These are phyloP conservation scores for Drosophila yakuba DNA, from an alignment of 1,140 invertebrate genomes.

Conservation along the genomic window DNA sequence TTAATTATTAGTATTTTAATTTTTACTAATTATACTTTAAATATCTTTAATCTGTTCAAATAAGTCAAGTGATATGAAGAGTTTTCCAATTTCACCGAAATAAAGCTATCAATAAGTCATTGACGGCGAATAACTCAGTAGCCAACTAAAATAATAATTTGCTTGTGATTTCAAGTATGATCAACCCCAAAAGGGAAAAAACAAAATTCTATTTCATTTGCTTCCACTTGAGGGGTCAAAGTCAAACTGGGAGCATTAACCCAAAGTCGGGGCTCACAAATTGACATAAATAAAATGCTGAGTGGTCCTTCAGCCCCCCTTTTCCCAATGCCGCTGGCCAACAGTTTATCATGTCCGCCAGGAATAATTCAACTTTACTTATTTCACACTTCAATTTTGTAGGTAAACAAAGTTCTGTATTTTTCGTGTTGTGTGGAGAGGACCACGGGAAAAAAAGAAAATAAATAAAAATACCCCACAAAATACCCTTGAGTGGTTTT, in stretches of 20 bases:
- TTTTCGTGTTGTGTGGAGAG: slow-evolving; percentile 6
- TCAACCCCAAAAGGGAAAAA: background rate
- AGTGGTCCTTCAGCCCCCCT: slow-evolving; percentile 31
- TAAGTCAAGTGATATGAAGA: too few species aligned
- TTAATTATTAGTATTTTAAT: background rate
- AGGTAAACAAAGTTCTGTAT: slow-evolving; percentile 77
- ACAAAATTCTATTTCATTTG: slow-evolving; percentile 52
- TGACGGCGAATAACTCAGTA: background rate
- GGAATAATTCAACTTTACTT: slow-evolving; percentile 84
- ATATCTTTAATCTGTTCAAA: too few species aligned
- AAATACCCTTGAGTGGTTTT: slow-evolving; percentile 41
- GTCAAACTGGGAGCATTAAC: slow-evolving; percentile 50
- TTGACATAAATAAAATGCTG: slow-evolving; percentile 79
- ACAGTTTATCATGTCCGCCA: slow-evolving; percentile 84
- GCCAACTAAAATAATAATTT: background rate
- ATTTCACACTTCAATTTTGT: slow-evolving; percentile 83
- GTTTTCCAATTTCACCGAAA: too few species aligned
- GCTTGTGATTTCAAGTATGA: background rate
- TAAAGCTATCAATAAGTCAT: background rate
- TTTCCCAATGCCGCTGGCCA: slow-evolving; percentile 35
- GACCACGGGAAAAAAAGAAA: slow-evolving; percentile 9
- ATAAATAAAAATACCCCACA: slow-evolving; percentile 39
- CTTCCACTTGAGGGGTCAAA: slow-evolving; percentile 47
- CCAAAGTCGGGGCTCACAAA: slow-evolving; percentile 70
- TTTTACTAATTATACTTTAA: background rate